Percentiles rank a stretch among this genome's conserved stretches.
These are phyloP conservation scores for Sthenelais limicola DNA, from an alignment of 2,888 invertebrate species.

Conservation along the genomic window DNA sequence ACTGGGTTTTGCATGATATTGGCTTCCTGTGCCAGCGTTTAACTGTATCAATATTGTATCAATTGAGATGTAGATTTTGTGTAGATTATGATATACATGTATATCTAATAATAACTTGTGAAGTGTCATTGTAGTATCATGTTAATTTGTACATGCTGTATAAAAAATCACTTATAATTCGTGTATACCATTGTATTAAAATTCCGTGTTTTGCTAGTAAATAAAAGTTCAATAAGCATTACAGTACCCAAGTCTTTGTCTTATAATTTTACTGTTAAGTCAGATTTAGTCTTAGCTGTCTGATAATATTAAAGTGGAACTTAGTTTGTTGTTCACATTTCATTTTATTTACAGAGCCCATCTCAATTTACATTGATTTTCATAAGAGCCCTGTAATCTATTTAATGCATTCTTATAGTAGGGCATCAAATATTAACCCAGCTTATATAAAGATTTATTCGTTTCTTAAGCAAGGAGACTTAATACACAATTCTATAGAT, in stretches of 20 bases:
- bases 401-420: too few relatives aligned
- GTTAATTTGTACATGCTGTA: constrained; percentile 48
- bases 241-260: background rate
- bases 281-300: background rate
- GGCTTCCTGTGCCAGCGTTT: constrained; percentile 32
- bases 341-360: background rate
- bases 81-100: constrained; percentile 41
- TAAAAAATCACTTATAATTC: constrained; percentile 43
- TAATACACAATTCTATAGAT: too few relatives aligned
- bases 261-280: background rate
- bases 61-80: constrained; percentile 47
- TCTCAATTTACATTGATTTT: background rate
- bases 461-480: too few relatives aligned
- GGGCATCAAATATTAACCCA: too few relatives aligned
- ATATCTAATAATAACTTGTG: constrained; percentile 22
- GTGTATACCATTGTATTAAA: constrained; percentile 46
- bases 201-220: constrained; percentile 47
- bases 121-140: constrained; percentile 44
- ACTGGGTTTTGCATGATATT: constrained; percentile 33
- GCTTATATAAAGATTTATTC: too few relatives aligned
- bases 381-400: too few relatives aligned
- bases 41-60: constrained; percentile 43
- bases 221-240: constrained; percentile 44
- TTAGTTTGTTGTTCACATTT: too few relatives aligned
- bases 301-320: too few relatives aligned